Conservation (phyloP, 1,140 invertebrate genomes). For the Panulirus ornatus region DNA sequence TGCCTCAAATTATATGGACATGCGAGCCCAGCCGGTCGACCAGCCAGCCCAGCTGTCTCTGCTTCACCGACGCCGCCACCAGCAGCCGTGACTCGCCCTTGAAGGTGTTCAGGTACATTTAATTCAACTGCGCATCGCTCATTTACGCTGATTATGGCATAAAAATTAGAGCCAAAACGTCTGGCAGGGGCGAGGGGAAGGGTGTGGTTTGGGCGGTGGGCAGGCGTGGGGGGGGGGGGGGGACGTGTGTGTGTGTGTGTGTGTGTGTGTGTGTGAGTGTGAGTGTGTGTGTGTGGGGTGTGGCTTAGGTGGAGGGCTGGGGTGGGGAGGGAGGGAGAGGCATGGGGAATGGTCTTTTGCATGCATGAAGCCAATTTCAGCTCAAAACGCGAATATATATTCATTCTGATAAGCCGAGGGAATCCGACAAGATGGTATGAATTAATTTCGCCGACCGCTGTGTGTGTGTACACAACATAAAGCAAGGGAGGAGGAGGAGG, state of each 20-base stretch:
- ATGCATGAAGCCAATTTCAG: constrained; percentile 32
- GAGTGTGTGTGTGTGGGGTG: background rate
- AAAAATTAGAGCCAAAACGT: background rate
- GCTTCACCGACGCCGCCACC: background rate
- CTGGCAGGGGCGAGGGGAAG: background rate
- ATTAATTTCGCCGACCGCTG: constrained; percentile 39
- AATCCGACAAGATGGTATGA: constrained; percentile 53
- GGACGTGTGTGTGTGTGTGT: background rate
- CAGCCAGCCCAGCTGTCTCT: background rate
- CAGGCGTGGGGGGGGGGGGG: background rate
- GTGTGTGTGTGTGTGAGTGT: background rate
- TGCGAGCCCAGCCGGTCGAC: background rate
- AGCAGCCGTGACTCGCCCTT: background rate
- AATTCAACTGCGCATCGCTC: background rate
- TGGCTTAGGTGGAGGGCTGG: background rate
- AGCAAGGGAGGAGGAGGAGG: background rate
- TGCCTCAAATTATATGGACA: constrained; percentile 27
- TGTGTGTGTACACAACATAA: background rate
- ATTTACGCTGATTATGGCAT: background rate
- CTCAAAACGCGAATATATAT: constrained; percentile 33
- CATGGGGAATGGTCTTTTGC: constrained; percentile 37
- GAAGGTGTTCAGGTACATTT: background rate
- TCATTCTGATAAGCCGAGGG: constrained; percentile 34
- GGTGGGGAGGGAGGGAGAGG: background rate
- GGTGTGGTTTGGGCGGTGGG: background rate